Conservation (phyloP, 2,797 vertebrate species). For the Limosa lapponica region DNA sequence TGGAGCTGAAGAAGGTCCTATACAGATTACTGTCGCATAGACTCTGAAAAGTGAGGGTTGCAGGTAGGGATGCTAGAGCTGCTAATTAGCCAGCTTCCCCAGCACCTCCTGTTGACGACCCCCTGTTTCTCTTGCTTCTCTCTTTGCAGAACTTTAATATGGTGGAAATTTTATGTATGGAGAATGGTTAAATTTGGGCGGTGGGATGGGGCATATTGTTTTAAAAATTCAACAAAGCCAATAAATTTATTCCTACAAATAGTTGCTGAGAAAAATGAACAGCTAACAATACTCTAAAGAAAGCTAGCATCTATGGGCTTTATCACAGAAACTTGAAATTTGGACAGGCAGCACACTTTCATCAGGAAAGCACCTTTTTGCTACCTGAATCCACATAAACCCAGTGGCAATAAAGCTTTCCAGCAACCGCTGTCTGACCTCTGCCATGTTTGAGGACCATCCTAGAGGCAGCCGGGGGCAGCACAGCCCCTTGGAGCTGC, state of each 20-base stretch:
- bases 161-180: neutral
- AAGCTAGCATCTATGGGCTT: neutral
- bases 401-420: neutral
- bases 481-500: rapidly evolving
- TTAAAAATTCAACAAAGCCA: neutral
- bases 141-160: neutral
- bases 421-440: rapidly evolving
- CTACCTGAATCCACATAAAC: neutral
- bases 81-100: neutral
- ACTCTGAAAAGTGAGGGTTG: rapidly evolving
- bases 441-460: rapidly evolving
- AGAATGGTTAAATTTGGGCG: rapidly evolving
- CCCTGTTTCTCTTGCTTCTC: neutral
- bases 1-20: neutral
- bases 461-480: rapidly evolving
- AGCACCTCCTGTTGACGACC: neutral
- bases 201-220: neutral
- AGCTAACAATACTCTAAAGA: neutral
- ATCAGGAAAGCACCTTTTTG: neutral
- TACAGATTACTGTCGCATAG: neutral
- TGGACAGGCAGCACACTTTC: neutral
- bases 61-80: neutral
- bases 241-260: neutral
- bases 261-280: neutral
- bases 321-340: neutral